Evolutionary conservation across 2,888 invertebrate species (phyloP).

Genomic region (Apocheima hispidaria): DNA sequence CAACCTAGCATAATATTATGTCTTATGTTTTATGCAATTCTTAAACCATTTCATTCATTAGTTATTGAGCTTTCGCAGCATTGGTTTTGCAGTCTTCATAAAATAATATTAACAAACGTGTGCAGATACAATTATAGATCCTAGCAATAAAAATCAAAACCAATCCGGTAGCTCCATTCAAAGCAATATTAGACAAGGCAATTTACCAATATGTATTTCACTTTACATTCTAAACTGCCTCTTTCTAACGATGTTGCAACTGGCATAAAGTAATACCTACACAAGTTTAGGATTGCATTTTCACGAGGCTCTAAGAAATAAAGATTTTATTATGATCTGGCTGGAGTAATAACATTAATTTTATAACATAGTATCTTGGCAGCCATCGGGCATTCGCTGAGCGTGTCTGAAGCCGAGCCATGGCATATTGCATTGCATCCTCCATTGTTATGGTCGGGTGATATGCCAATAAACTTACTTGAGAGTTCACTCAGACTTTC

Average conservation of each 20-base stretch:
- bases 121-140: too few species aligned
- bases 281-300: conserved; percentile 27
- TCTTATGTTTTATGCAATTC: neutral
- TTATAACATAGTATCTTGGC: conserved; percentile 28
- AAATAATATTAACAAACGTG: too few species aligned
- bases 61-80: neutral
- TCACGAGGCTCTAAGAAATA: conserved; percentile 24
- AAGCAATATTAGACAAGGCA: conserved; percentile 3
- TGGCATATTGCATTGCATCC: conserved; percentile 32
- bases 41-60: too few species aligned
- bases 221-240: neutral
- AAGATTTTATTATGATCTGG: conserved; percentile 26
- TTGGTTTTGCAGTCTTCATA: too few species aligned
- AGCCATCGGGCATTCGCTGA: conserved; percentile 26
- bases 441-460: conserved; percentile 26
- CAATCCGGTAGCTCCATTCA: conserved; percentile 7
- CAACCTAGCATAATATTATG: neutral
- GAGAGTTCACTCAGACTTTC: conserved; percentile 2
- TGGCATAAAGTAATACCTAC: conserved; percentile 12
- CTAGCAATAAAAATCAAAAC: neutral
- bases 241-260: conserved; percentile 17
- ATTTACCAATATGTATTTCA: neutral
- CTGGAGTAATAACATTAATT: conserved; percentile 34
- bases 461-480: conserved; percentile 27
- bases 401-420: conserved; percentile 20